These are phyloP conservation scores for Pissodes strobi DNA, from an alignment of 1,140 invertebrate genomes.

Conservation along the genomic window DNA sequence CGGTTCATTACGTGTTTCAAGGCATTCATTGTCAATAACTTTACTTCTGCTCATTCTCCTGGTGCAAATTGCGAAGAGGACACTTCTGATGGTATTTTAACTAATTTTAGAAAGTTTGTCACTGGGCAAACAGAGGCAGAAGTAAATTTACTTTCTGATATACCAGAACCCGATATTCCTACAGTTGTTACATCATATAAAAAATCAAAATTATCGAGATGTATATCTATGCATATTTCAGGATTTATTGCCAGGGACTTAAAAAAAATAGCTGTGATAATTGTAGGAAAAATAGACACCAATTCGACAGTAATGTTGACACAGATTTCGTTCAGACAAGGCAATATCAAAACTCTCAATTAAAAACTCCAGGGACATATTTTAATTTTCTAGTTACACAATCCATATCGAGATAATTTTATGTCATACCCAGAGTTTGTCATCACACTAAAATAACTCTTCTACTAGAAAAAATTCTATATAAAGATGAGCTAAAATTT, in stretches of 20 bases:
- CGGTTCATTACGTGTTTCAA: conserved; percentile 23
- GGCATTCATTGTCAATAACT: conserved; percentile 26
- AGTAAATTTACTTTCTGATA: neutral
- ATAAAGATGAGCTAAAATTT: too few relatives aligned
- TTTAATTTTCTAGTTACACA: too few relatives aligned
- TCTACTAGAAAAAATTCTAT: too few relatives aligned
- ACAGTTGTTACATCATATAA: neutral
- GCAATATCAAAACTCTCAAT: conserved; percentile 7
- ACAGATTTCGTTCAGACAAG: conserved; percentile 12
- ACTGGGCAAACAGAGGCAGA: neutral
- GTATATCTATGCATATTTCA: conserved; percentile 7
- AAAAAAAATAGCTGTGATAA: conserved; percentile 3
- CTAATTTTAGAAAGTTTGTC: conserved; percentile 23
- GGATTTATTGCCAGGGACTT: conserved; percentile 13
- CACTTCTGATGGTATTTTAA: conserved; percentile 1
- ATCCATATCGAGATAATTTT: too few relatives aligned
- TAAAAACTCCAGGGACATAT: too few relatives aligned
- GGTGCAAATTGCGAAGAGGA: conserved; percentile 21
- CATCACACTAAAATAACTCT: too few relatives aligned
- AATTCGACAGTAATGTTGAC: too few relatives aligned
- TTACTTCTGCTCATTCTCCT: conserved; percentile 21
- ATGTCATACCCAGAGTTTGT: too few relatives aligned
- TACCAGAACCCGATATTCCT: neutral
- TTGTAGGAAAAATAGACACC: conserved; percentile 16
- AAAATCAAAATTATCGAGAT: conserved; percentile 3